phyloP scores from a whole-genome alignment of 2,797 vertebrate genomes.

The Hydrocynus forskahlii region DNA sequence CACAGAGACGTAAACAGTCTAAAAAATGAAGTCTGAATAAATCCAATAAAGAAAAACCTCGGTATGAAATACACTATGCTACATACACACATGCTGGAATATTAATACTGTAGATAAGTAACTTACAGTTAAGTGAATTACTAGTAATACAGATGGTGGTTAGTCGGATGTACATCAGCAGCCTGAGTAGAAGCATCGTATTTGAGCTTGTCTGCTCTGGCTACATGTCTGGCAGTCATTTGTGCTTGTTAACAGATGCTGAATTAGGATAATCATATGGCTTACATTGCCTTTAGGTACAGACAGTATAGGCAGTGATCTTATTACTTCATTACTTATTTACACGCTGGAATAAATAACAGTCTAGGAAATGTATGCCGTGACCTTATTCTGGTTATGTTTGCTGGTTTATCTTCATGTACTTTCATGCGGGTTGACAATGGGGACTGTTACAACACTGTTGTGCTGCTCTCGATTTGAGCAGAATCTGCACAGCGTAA shows the following conservation, averaged over 20 bases:
- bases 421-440: neutral
- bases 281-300: conserved; percentile 18
- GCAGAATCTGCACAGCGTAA: neutral
- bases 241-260: conserved; percentile 38
- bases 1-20: too few relatives aligned
- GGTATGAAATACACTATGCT: too few relatives aligned
- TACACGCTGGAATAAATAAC: neutral
- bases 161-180: conserved; percentile 14
- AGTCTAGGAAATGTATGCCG: conserved; percentile 18
- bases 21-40: too few relatives aligned
- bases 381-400: conserved; percentile 18
- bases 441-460: neutral
- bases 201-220: conserved; percentile 23
- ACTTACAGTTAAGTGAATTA: too few relatives aligned
- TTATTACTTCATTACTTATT: conserved; percentile 39
- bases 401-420: neutral
- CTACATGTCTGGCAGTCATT: conserved; percentile 48
- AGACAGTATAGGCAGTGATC: neutral
- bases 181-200: conserved; percentile 38
- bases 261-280: conserved; percentile 60
- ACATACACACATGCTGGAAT: too few relatives aligned
- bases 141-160: too few relatives aligned
- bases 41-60: too few relatives aligned
- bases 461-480: neutral
- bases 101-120: too few relatives aligned